Evolutionary conservation across 2,797 vertebrate species (phyloP), one percentile per base, ranked within the genome.

Genomic region (Oreortyx pictus): DNA sequence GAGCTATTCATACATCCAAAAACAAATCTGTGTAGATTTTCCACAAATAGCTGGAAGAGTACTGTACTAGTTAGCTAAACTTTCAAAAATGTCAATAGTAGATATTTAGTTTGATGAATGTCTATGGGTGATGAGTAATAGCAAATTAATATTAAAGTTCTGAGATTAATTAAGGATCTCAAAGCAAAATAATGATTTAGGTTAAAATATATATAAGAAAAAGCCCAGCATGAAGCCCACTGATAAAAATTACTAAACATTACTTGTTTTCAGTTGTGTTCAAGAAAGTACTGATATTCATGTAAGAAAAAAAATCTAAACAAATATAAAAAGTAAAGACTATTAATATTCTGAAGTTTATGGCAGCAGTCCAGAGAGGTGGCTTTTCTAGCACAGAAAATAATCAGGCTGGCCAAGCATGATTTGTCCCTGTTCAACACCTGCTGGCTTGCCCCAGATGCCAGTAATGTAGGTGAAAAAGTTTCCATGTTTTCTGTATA

Each of bases 191-290:
- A 56, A 56, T 50, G 81, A 85, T 15, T 72, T 43, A 44, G 27
- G 86, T 33, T 31, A 90, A 91, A 91, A 88, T 64, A 82, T 15
- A 54, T 54, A 37, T 59, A 84, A 44, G 41, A 86, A 92, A 81
- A 50, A 80, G 2, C 33, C 13, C 50, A 73, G 39, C 31, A 64
- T 39, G 60, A 93, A 66, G 70, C 60, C 50, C 9, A 7, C 39
- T 76, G 66, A 49, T 81, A 61, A 76, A 89, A 88, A 43, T 65
- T 84, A 54, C 52, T 72, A 31, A 86, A 70, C 7, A 25, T 8
- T 65, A 37, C 31, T 80, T 84, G 31, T 41, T 67, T 82, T 76
- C 64, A 57, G 5, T 5, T 66, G 7, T 18, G 14, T 39, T 83
- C 22, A 54, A 86, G 25, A 14, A 84, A 88, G 80, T 68, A 65